These are phyloP conservation scores for Nasonia giraulti DNA, from an alignment of 1,140 invertebrate species.

Conservation along the genomic window DNA sequence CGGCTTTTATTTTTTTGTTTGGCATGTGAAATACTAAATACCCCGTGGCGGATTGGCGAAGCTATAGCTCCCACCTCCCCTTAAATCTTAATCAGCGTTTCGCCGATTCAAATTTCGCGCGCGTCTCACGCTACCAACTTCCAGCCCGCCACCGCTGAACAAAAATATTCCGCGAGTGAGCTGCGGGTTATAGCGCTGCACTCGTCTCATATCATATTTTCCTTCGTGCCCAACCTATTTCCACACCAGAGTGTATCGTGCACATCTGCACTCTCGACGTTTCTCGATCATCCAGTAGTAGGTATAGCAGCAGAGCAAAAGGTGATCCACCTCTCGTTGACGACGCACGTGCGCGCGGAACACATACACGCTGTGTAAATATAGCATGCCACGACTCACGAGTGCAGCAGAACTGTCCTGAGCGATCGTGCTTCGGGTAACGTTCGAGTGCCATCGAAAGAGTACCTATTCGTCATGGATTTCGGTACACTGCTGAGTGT, in stretches of 20 bases:
- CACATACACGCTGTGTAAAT: neutral
- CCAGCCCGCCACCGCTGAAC: too few relatives aligned
- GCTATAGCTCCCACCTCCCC: too few relatives aligned
- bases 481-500: slow-evolving; percentile 77
- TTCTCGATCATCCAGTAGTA: neutral
- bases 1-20: too few relatives aligned
- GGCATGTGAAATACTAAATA: too few relatives aligned
- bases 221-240: neutral
- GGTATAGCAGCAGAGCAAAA: neutral
- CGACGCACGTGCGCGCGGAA: neutral
- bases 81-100: too few relatives aligned
- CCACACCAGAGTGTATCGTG: neutral
- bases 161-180: too few relatives aligned
- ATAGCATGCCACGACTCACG: neutral
- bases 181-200: too few relatives aligned
- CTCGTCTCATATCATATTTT: too few relatives aligned
- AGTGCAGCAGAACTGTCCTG: neutral
- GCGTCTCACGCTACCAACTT: too few relatives aligned
- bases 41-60: too few relatives aligned
- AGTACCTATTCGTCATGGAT: slow-evolving; percentile 74
- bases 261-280: neutral
- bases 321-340: neutral
- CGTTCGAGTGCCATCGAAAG: neutral
- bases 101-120: too few relatives aligned
- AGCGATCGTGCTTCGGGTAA: neutral